These are phyloP conservation scores for Abrostola triplasia DNA, from an alignment of 2,888 invertebrate genomes.

Conservation along the genomic window DNA sequence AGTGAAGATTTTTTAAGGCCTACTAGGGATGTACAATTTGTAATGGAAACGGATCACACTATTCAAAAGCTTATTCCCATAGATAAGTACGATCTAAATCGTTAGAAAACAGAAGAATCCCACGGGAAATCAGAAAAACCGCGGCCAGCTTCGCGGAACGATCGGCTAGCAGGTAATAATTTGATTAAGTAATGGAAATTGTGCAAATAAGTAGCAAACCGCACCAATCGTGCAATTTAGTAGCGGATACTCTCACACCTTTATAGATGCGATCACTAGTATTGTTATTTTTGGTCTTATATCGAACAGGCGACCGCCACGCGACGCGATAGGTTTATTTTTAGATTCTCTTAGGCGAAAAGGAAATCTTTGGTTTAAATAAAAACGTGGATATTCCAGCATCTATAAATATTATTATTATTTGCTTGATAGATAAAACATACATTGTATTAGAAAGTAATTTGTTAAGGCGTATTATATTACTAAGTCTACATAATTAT, in stretches of 20 bases:
- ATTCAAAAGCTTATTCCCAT: conserved; percentile 37
- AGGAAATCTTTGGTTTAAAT: conserved; percentile 31
- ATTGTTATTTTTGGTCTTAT: conserved; percentile 35
- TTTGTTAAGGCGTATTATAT: no score
- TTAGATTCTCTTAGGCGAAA: conserved; percentile 43
- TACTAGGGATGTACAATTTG: conserved; percentile 4
- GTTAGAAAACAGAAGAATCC: conserved; percentile 51
- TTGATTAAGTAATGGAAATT: conserved; percentile 57
- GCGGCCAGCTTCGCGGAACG: conserved; percentile 48
- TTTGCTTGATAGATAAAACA: no score
- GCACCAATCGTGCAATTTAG: conserved; percentile 42
- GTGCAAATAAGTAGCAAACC: conserved; percentile 51
- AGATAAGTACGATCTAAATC: conserved; percentile 31
- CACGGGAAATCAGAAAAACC: conserved; percentile 58
- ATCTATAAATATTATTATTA: no score
- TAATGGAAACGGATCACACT: conserved; percentile 25
- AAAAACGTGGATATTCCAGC: no score
- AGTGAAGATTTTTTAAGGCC: not conserved
- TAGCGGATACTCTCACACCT: conserved; percentile 38
- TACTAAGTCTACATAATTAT: no score
- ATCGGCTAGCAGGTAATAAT: conserved; percentile 53
- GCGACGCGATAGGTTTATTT: conserved; percentile 52
- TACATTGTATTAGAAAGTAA: no score
- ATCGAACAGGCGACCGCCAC: conserved; percentile 30
- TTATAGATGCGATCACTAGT: conserved; percentile 31